Percentiles rank a stretch among this genome's conserved stretches.
Conservation (phyloP, 2,797 vertebrate genomes). For the Argyrosomus regius region DNA sequence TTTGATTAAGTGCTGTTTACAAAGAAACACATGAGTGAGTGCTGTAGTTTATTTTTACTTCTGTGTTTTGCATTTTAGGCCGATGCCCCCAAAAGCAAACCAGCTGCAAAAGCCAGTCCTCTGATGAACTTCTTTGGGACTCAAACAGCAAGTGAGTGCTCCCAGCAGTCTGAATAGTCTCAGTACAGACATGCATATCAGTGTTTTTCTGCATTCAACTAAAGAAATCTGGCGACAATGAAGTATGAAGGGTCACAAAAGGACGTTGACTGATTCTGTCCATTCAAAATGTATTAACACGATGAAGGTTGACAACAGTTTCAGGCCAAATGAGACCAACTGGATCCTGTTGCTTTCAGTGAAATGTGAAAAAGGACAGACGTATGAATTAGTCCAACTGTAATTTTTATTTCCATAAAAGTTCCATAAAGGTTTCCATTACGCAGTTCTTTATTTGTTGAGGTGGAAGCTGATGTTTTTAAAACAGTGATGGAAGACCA, state of each 20-base stretch:
- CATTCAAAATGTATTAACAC: no score
- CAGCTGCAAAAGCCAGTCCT: slow-evolving; percentile 80
- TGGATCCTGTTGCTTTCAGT: neutral
- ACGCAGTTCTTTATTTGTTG: no score
- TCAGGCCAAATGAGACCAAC: neutral
- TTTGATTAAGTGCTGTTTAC: neutral
- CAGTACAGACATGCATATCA: neutral
- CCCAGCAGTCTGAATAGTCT: no score
- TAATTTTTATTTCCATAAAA: no score
- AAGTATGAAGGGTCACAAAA: no score
- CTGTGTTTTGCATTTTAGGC: slow-evolving; percentile 75
- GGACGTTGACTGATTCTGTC: no score
- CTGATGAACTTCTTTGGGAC: slow-evolving; percentile 93
- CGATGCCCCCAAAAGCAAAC: slow-evolving; percentile 85
- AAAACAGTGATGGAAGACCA: no score
- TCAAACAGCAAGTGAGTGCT: slow-evolving; percentile 90
- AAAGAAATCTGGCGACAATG: no score
- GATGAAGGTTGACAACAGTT: neutral
- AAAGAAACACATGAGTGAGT: neutral
- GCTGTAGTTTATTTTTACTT: neutral
- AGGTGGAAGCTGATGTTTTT: no score
- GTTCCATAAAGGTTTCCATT: no score
- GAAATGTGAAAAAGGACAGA: neutral
- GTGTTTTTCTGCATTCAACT: neutral
- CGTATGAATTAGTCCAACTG: neutral